Conservation (phyloP, 2,888 invertebrate species). For the Blomia tropicalis region DNA sequence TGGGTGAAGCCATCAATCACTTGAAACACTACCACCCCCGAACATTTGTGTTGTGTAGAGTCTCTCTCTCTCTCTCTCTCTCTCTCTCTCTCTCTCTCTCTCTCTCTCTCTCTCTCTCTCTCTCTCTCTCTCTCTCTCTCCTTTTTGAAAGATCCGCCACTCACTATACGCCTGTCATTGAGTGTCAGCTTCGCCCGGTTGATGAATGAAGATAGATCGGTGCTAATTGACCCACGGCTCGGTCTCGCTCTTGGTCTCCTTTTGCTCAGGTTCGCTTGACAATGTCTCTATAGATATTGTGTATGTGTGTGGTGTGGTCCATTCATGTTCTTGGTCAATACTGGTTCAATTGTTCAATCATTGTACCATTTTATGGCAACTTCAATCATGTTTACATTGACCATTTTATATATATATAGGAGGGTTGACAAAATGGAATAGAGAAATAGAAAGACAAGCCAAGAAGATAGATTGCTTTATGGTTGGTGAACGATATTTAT, state of each 20-base stretch:
- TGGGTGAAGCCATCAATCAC: constrained; percentile 5
- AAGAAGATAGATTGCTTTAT: too few species aligned
- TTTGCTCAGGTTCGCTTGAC: too few species aligned
- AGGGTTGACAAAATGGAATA: neutral
- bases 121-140: too few species aligned
- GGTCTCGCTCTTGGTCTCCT: neutral
- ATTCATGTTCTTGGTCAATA: too few species aligned
- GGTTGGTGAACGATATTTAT: too few species aligned
- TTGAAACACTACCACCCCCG: neutral
- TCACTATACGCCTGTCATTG: constrained; percentile 1
- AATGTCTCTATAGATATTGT: too few species aligned
- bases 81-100: too few species aligned
- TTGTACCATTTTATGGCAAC: neutral
- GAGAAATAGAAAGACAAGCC: too few species aligned
- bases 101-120: too few species aligned
- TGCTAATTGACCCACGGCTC: constrained; percentile 14
- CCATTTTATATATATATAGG: neutral
- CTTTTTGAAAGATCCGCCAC: too few species aligned
- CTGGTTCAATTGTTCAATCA: neutral
- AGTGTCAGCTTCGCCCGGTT: constrained; percentile 8
- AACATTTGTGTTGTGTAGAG: neutral
- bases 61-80: too few species aligned
- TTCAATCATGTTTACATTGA: constrained; percentile 14
- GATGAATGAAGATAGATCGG: constrained; percentile 19
- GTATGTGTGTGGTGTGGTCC: too few species aligned